Base-by-base conservation (phyloP, 92 coral and sea anemone species). In the Galaxea fascicularis region DNA sequence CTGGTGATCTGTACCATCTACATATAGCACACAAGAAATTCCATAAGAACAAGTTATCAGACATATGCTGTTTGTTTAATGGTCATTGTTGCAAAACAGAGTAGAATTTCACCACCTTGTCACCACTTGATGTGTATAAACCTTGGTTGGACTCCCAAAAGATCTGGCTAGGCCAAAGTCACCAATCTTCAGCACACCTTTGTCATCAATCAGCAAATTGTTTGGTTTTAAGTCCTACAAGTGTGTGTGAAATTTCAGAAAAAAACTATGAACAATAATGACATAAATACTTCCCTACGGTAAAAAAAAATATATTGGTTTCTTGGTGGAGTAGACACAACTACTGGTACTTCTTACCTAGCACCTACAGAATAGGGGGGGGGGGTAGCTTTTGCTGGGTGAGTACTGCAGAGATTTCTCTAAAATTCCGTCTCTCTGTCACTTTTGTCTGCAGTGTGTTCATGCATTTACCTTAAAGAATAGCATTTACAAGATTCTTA, bases 1-100 rank as follows among this genome's bases (percentile, higher is more conserved):
- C 99, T 53, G 99, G 99, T 25, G 96, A 85, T 39, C 99, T 87
- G 73, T 96, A 96, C 99, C 99, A 96, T 64, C 99, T 96, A 81
- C 20, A 28, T 14, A 49, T 15, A 44, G 31, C 30, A 49, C 44
- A 73, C 14, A 28, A 69, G 10, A 51, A 73, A 73, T n/a, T 3
- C 16, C n/a, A 14, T 44, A 16, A 51, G 6, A 35, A 35, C 2
- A 35, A 35, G 41, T 35, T 35, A 35, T 35, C 41, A 35, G 6
- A 35, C 6, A 35, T 35, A 6, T 6, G 41, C 41, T 35, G 41
- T 35, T 35, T 2, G 41, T 6, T 35, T 35, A 35, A 35, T 35
- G 41, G 6, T 2, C 2, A 35, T 35, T 35, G 2, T 35, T 35
- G 41, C 41, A 35, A 35, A 2, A 57, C n/a, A 57, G 63, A 57